These are phyloP conservation scores for Girardinichthys multiradiatus DNA, from an alignment of 2,113 vertebrate genomes.

Conservation along the genomic window DNA sequence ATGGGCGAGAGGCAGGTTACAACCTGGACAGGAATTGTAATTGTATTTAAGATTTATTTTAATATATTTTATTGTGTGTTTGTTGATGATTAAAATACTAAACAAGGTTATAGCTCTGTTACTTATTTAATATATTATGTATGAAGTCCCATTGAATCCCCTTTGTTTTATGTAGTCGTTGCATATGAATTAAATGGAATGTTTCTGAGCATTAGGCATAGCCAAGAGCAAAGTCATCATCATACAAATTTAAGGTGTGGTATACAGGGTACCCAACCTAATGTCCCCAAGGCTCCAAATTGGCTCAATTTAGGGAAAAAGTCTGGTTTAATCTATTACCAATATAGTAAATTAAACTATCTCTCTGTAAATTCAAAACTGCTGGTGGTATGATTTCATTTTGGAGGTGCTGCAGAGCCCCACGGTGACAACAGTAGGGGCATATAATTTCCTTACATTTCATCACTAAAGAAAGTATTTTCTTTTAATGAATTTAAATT, in stretches of 20 bases:
- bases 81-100: too few species aligned
- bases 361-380: slow-evolving; percentile 24
- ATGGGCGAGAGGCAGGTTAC: too few species aligned
- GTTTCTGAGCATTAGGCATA: slow-evolving; percentile 44
- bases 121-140: too few species aligned
- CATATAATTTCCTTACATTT: slow-evolving; percentile 12
- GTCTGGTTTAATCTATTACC: slow-evolving; percentile 33
- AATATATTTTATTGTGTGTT: too few species aligned
- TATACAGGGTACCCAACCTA: slow-evolving; percentile 58
- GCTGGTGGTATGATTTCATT: slow-evolving; percentile 25
- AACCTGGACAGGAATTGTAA: too few species aligned
- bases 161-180: slow-evolving; percentile 12
- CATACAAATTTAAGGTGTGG: slow-evolving; percentile 50
- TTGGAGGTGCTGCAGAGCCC: slow-evolving; percentile 16
- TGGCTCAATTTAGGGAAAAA: slow-evolving; percentile 56
- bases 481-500: slow-evolving; percentile 23
- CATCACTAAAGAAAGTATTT: slow-evolving; percentile 9
- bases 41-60: too few species aligned
- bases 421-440: background rate
- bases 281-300: slow-evolving; percentile 54
- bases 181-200: slow-evolving; percentile 8
- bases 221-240: slow-evolving; percentile 60
- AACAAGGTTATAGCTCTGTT: too few species aligned
- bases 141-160: background rate
- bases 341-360: slow-evolving; percentile 49